A percentile compares a stretch with the other conserved stretches of the same genome.
These are phyloP conservation scores for Chalcosyrphus nemorum DNA, from an alignment of 2,888 invertebrate species.

Conservation along the genomic window DNA sequence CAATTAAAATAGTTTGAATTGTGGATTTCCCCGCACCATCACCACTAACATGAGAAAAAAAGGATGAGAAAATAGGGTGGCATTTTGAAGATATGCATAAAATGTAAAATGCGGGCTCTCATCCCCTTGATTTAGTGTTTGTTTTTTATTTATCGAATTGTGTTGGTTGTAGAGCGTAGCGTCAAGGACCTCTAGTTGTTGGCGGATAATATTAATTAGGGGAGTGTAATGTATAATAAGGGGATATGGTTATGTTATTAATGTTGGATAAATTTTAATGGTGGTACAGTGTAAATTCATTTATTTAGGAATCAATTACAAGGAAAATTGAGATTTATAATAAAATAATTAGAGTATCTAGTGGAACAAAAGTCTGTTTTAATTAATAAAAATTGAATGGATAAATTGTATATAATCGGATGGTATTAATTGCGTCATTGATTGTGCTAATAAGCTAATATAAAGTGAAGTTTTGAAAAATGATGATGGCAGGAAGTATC, in stretches of 20 bases:
- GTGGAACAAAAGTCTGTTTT: neutral
- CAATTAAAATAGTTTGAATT: conserved; percentile 47
- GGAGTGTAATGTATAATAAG: neutral
- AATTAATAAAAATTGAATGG: conserved; percentile 19
- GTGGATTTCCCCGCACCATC: conserved; percentile 47
- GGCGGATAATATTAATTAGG: conserved; percentile 6
- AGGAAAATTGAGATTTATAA: conserved; percentile 6
- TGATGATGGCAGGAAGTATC: no score
- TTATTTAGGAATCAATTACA: conserved; percentile 24
- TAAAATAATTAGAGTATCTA: conserved; percentile 4
- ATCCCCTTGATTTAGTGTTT: neutral
- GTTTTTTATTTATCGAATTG: conserved; percentile 4
- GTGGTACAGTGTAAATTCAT: conserved; percentile 21
- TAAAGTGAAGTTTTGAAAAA: no score
- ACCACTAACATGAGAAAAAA: no score
- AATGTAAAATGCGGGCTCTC: neutral
- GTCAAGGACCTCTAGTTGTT: neutral
- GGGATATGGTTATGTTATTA: neutral
- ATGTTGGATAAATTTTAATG: conserved; percentile 19
- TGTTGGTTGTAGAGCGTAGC: neutral
- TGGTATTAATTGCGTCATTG: neutral
- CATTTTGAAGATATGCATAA: conserved; percentile 26
- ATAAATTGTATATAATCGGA: neutral
- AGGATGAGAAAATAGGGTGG: neutral
- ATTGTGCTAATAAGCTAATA: no score